Evolutionary conservation across 2,113 vertebrate species (phyloP).

Genomic region (Tupaia tana): DNA sequence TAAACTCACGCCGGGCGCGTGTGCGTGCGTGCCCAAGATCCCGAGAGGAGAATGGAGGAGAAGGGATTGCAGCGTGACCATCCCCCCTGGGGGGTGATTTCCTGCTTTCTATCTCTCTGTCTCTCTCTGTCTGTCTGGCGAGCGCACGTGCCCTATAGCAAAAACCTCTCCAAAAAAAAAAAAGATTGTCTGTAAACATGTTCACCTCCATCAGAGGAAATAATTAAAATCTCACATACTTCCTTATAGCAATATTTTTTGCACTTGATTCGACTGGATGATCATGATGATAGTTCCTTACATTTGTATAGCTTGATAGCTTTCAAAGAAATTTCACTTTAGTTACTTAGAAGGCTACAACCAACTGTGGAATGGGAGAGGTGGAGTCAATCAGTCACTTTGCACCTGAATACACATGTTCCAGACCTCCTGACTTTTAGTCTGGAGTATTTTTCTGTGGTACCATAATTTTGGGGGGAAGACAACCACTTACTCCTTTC

Average conservation of each 20-base stretch:
- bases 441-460: conserved; percentile 18
- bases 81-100: too few species aligned
- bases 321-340: conserved; percentile 62
- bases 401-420: conserved; percentile 45
- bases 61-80: too few species aligned
- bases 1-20: too few species aligned
- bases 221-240: conserved; percentile 65
- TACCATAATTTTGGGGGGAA: not conserved
- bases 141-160: too few species aligned
- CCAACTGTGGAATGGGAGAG: not conserved
- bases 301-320: conserved; percentile 35
- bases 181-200: conserved; percentile 64
- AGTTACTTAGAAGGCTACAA: conserved; percentile 23
- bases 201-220: conserved; percentile 72
- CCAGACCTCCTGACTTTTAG: conserved; percentile 14
- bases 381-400: conserved; percentile 41
- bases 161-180: too few species aligned
- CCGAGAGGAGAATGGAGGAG: too few species aligned
- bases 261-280: conserved; percentile 43
- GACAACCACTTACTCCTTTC: not conserved
- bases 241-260: conserved; percentile 60
- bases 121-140: too few species aligned
- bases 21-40: too few species aligned
- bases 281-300: conserved; percentile 53
- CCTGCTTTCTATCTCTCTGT: too few species aligned